A percentile compares a stretch with the other conserved stretches of the same genome.
Evolutionary conservation across 2,797 vertebrate species (phyloP).

Genomic region (Anas acuta): DNA sequence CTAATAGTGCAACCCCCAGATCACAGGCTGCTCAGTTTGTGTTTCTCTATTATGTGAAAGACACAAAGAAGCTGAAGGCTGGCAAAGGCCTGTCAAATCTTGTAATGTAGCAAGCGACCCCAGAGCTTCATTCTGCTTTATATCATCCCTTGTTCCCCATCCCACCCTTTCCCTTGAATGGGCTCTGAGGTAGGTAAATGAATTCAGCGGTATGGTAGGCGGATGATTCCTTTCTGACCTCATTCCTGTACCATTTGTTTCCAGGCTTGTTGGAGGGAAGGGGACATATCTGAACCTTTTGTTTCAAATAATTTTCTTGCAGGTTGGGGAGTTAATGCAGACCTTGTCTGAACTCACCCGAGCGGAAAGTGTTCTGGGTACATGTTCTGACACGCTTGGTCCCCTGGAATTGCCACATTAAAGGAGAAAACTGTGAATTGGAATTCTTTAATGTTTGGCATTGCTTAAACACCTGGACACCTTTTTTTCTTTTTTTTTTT

Average conservation of each 20-base stretch:
- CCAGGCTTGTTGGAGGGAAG: conserved; percentile 84
- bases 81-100: conserved; percentile 94
- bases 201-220: conserved; percentile 87
- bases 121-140: conserved; percentile 88
- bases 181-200: conserved; percentile 93
- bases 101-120: conserved; percentile 85
- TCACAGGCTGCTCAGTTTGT: conserved; percentile 90
- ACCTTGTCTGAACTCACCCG: conserved; percentile 83
- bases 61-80: conserved; percentile 94
- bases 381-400: conserved; percentile 48
- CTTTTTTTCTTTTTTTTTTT: background rate
- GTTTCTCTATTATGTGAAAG: conserved; percentile 91
- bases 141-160: conserved; percentile 75
- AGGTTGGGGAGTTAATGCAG: conserved; percentile 87
- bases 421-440: conserved; percentile 18
- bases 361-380: conserved; percentile 75
- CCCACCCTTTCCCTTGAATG: conserved; percentile 84
- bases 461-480: conserved; percentile 40
- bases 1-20: conserved; percentile 85
- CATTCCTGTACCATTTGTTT: conserved; percentile 90
- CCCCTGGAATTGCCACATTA: conserved; percentile 38
- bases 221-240: conserved; percentile 84
- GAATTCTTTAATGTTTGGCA: background rate
- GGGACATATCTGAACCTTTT: conserved; percentile 84
- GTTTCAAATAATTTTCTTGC: conserved; percentile 83